Evolutionary conservation across 2,113 vertebrate genomes (phyloP).

Genomic region (Gallinago jamesoni): DNA sequence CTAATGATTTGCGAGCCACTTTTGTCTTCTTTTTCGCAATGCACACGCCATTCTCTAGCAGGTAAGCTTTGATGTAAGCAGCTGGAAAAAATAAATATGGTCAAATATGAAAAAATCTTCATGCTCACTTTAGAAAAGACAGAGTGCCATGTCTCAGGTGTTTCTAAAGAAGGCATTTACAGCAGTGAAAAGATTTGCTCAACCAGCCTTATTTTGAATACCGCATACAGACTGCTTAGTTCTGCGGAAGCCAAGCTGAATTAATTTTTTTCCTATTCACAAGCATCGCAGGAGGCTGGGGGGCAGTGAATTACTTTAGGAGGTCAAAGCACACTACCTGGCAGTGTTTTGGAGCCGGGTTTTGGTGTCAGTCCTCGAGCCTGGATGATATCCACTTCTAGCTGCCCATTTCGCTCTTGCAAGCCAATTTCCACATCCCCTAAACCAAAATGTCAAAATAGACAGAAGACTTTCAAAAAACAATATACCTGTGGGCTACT

Average conservation of each 20-base stretch:
- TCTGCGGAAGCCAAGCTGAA: background rate
- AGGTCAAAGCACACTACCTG: conserved; percentile 78
- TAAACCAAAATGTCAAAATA: conserved; percentile 47
- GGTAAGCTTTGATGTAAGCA: conserved; percentile 98
- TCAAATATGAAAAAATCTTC: background rate
- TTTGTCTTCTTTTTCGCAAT: conserved; percentile 99
- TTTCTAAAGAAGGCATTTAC: background rate
- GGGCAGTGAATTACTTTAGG: background rate
- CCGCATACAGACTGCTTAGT: background rate
- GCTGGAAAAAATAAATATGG: conserved; percentile 74
- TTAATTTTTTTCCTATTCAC: background rate
- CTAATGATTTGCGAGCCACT: conserved; percentile 92
- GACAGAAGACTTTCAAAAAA: background rate
- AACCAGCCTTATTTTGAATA: background rate
- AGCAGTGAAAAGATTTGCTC: background rate
- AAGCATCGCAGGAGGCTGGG: background rate
- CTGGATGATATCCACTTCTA: conserved; percentile 98
- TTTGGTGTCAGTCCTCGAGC: conserved; percentile 95
- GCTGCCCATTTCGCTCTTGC: conserved; percentile 91
- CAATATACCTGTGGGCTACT: background rate
- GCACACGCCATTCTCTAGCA: conserved; percentile 93
- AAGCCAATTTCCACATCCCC: conserved; percentile 96
- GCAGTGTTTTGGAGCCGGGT: conserved; percentile 92
- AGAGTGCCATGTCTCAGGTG: background rate
- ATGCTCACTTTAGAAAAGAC: background rate